phyloP scores from a whole-genome alignment of 2,113 vertebrate genomes.

The Eolophus roseicapilla region DNA sequence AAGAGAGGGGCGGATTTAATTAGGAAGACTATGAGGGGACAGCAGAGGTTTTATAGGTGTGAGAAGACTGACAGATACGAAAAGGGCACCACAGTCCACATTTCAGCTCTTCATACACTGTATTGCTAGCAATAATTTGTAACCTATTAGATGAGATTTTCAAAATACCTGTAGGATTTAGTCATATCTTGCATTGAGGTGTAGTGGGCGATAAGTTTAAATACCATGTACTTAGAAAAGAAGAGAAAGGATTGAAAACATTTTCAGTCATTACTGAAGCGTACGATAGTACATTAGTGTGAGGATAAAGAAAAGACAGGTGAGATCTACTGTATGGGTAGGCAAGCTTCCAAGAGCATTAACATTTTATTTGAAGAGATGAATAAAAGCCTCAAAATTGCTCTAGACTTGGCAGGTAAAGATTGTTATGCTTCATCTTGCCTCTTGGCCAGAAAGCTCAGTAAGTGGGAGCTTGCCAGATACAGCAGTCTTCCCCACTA shows the following conservation, averaged over 20 bases:
- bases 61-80: background rate
- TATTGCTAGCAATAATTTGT: background rate
- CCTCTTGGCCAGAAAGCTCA: slow-evolving; percentile 61
- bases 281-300: background rate
- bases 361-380: slow-evolving; percentile 37
- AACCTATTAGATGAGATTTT: background rate
- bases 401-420: slow-evolving; percentile 64
- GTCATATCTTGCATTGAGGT: background rate
- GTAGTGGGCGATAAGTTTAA: background rate
- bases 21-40: background rate
- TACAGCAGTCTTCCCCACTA: slow-evolving; percentile 71
- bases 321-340: slow-evolving; percentile 29
- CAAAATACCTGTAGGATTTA: background rate
- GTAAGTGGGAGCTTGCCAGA: slow-evolving; percentile 64
- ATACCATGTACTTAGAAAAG: background rate
- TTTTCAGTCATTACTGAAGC: background rate
- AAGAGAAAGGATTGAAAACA: background rate
- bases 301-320: slow-evolving; percentile 30
- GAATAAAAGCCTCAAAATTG: slow-evolving; percentile 45
- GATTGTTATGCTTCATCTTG: slow-evolving; percentile 60
- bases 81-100: background rate
- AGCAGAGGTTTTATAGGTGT: background rate
- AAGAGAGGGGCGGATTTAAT: background rate
- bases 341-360: slow-evolving; percentile 41
- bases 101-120: background rate